These are phyloP conservation scores for Neodon shergylaensis DNA, from an alignment of 2,113 vertebrate genomes.

Conservation along the genomic window DNA sequence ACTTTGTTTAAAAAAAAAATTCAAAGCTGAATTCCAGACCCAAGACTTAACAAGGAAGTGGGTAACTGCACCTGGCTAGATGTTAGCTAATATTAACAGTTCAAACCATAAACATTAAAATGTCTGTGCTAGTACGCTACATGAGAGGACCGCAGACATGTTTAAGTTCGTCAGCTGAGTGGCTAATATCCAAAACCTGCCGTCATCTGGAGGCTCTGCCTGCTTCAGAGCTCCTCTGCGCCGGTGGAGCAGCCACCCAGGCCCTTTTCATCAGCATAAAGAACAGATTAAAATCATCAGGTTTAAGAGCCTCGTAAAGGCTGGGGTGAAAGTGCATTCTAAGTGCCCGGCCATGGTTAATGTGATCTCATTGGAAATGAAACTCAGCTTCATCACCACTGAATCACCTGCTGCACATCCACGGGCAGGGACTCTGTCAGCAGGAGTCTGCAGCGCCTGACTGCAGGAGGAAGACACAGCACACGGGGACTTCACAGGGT, in stretches of 20 bases:
- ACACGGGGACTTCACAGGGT: neutral
- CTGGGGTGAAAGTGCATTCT: conserved; percentile 62
- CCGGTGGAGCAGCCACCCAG: conserved; percentile 62
- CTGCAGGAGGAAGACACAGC: neutral
- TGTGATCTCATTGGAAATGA: conserved; percentile 38
- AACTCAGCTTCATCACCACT: conserved; percentile 54
- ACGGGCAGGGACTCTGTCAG: conserved; percentile 65
- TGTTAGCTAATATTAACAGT: neutral
- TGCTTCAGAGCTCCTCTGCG: conserved; percentile 51
- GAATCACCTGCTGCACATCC: neutral
- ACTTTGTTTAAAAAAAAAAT: neutral
- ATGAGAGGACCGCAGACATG: conserved; percentile 24
- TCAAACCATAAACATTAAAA: conserved; percentile 43
- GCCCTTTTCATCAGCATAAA: conserved; percentile 73
- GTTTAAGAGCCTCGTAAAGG: conserved; percentile 58
- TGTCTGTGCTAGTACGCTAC: conserved; percentile 53
- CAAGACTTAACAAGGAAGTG: neutral
- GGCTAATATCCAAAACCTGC: conserved; percentile 73
- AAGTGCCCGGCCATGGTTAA: conserved; percentile 26
- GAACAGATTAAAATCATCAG: conserved; percentile 76
- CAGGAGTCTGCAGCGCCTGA: neutral
- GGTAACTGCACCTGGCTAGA: neutral
- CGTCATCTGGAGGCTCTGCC: conserved; percentile 76
- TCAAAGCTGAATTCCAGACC: conserved; percentile 39
- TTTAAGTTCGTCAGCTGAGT: conserved; percentile 10